Evolutionary conservation across 2,888 invertebrate species (phyloP).

Genomic region (Thelaira solivaga): DNA sequence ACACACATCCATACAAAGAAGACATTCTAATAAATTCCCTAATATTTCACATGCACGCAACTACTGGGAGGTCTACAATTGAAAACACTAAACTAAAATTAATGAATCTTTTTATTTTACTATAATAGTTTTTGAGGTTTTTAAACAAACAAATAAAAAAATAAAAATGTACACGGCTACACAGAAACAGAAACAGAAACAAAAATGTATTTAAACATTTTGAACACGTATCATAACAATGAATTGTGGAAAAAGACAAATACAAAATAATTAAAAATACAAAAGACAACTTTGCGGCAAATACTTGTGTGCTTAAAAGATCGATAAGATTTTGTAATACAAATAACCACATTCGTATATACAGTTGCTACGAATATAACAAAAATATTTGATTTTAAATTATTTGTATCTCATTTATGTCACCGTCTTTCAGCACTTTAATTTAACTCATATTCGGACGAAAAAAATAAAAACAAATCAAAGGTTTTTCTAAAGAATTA

Average conservation of each 20-base stretch:
- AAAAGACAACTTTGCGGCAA: slow-evolving; percentile 39
- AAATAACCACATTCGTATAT: slow-evolving; percentile 24
- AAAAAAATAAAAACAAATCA: no score
- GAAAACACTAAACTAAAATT: slow-evolving; percentile 11
- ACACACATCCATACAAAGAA: background rate
- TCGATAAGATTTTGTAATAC: slow-evolving; percentile 34
- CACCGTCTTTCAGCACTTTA: slow-evolving; percentile 14
- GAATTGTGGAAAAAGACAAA: background rate
- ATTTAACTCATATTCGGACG: slow-evolving; percentile 41
- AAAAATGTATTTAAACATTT: slow-evolving; percentile 36
- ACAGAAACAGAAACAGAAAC: no score
- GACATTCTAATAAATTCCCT: slow-evolving; percentile 20
- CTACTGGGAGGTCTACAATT: slow-evolving; percentile 51
- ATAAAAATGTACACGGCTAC: no score
- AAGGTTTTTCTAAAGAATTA: slow-evolving; percentile 28
- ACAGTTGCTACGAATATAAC: slow-evolving; percentile 14
- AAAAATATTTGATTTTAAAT: slow-evolving; percentile 20
- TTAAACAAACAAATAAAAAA: no score
- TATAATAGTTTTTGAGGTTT: no score
- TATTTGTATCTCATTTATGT: background rate
- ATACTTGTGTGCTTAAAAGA: no score
- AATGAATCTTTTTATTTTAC: slow-evolving; percentile 23
- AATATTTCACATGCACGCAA: slow-evolving; percentile 12
- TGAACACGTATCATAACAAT: slow-evolving; percentile 42
- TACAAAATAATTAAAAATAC: background rate